These are phyloP conservation scores for Osmoderma eremita DNA, from an alignment of 2,888 invertebrate genomes.

Conservation along the genomic window DNA sequence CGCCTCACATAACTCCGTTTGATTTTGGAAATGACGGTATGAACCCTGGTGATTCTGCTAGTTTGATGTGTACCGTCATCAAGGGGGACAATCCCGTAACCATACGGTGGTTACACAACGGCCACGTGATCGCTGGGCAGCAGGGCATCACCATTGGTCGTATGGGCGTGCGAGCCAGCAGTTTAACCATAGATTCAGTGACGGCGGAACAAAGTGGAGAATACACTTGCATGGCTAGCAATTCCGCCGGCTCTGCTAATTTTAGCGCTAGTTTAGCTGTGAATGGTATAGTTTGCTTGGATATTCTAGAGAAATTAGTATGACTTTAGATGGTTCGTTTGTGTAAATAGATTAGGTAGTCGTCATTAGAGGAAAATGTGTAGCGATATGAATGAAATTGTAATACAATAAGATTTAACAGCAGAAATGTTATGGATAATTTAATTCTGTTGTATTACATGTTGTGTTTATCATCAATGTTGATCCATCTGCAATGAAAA, in stretches of 20 bases:
- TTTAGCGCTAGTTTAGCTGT: constrained; percentile 47
- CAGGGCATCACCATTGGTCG: constrained; percentile 69
- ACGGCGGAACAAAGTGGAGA: constrained; percentile 76
- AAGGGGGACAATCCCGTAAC: constrained; percentile 83
- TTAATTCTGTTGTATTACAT: no score
- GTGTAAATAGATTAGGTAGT: neutral
- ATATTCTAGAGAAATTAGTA: neutral
- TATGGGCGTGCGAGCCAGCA: constrained; percentile 73
- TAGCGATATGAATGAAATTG: no score
- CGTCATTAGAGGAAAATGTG: no score
- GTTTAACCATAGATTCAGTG: constrained; percentile 77
- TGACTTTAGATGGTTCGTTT: neutral
- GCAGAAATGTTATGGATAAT: no score
- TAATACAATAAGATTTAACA: no score
- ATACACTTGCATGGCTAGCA: constrained; percentile 77
- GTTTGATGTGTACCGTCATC: constrained; percentile 75
- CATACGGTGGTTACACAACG: constrained; percentile 73
- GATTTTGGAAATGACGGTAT: constrained; percentile 75
- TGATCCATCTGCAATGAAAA: no score
- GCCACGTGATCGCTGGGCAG: constrained; percentile 60
- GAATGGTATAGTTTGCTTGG: constrained; percentile 47
- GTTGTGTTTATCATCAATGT: no score
- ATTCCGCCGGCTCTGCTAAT: constrained; percentile 74
- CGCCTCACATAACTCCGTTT: constrained; percentile 76
- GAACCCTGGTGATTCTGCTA: constrained; percentile 79